phyloP scores from a whole-genome alignment of 2,113 vertebrate species.

The Hippopotamus amphibius region DNA sequence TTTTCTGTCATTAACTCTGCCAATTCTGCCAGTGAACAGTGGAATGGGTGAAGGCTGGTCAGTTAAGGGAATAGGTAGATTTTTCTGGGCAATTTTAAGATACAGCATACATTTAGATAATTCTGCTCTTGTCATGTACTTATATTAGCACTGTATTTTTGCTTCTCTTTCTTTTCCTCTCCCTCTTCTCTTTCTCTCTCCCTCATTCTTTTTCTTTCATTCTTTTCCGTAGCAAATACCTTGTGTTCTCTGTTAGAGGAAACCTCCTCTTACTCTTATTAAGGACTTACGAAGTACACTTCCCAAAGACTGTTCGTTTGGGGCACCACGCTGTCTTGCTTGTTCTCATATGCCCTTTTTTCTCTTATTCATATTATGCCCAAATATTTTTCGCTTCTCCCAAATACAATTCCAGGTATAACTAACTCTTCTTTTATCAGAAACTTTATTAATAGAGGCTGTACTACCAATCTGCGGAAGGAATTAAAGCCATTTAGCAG shows the following conservation, averaged over 20 bases:
- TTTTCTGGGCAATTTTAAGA: constrained; percentile 1
- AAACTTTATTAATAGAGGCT: constrained; percentile 29
- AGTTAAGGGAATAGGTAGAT: background rate
- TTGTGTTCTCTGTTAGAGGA: background rate
- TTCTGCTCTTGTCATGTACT: background rate
- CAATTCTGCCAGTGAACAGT: background rate
- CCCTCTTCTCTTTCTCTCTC: background rate
- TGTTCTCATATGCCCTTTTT: background rate
- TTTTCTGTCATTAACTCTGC: constrained; percentile 44
- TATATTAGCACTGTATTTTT: background rate
- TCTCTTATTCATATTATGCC: background rate
- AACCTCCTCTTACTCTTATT: background rate
- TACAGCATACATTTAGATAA: background rate
- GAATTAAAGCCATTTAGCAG: constrained; percentile 12
- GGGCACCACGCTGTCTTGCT: background rate
- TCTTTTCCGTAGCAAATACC: background rate
- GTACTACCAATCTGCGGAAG: background rate
- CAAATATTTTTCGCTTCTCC: constrained; percentile 15
- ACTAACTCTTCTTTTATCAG: background rate
- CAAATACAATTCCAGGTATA: background rate
- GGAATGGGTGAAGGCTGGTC: background rate
- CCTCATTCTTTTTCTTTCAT: background rate
- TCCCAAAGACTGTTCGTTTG: background rate
- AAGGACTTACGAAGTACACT: background rate
- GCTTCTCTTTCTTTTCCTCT: background rate